These are phyloP conservation scores for Sialia sialis DNA, from an alignment of 2,113 vertebrate species.

Conservation along the genomic window DNA sequence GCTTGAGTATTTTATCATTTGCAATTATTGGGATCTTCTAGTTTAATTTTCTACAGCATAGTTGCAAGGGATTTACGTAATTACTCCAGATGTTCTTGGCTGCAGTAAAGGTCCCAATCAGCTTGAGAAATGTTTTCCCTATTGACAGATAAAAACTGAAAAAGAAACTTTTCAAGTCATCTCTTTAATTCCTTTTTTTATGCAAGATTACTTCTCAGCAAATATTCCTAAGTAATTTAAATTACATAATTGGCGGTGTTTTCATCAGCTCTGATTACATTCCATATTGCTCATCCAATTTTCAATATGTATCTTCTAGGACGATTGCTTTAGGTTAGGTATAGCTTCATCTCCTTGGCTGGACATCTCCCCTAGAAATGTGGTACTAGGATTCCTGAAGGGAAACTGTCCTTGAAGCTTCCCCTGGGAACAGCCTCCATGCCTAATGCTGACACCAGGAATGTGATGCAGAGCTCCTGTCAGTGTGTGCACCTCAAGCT, in stretches of 20 bases:
- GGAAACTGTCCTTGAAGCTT: not conserved
- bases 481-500: accelerated
- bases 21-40: not conserved
- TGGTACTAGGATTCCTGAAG: not conserved
- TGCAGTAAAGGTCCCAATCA: not conserved
- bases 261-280: not conserved
- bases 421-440: accelerated
- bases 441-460: not conserved
- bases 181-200: not conserved
- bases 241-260: not conserved
- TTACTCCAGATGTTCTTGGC: not conserved
- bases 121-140: not conserved
- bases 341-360: not conserved
- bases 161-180: not conserved
- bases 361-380: not conserved
- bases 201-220: not conserved
- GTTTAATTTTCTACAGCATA: not conserved
- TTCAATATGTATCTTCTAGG: not conserved
- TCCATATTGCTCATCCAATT: not conserved
- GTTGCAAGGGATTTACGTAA: not conserved
- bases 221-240: not conserved
- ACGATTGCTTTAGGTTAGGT: not conserved
- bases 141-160: not conserved
- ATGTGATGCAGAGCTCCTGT: not conserved
- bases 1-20: not conserved